Percentiles rank a stretch among this genome's conserved stretches.
These are phyloP conservation scores for Lithobates sylvaticus DNA, from an alignment of 2,797 vertebrate species.

Conservation along the genomic window DNA sequence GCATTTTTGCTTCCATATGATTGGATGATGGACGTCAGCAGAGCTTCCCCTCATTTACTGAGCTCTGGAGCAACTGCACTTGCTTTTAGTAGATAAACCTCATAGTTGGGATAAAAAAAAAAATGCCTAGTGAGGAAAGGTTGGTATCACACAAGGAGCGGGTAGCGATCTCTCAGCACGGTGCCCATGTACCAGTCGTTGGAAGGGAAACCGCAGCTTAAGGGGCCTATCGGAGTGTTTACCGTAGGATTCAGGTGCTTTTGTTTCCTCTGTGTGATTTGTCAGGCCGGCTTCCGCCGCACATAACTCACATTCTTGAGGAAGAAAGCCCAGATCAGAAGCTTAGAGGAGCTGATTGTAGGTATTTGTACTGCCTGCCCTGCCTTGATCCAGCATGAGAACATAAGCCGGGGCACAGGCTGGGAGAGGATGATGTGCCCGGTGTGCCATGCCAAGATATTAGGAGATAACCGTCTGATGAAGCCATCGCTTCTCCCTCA, in stretches of 20 bases:
- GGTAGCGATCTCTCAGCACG: not conserved
- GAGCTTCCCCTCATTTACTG: too few species aligned
- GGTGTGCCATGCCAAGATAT: constrained; percentile 23
- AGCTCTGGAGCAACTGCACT: too few species aligned
- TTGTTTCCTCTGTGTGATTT: constrained; percentile 70
- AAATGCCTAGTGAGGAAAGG: too few species aligned
- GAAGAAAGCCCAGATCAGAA: constrained; percentile 63
- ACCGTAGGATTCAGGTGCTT: constrained; percentile 75
- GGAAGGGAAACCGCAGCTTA: constrained; percentile 71
- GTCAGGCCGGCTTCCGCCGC: constrained; percentile 64
- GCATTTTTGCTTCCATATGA: too few species aligned
- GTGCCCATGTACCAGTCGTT: constrained; percentile 7
- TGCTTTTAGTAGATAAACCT: too few species aligned
- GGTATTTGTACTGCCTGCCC: constrained; percentile 71
- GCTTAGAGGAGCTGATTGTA: constrained; percentile 68
- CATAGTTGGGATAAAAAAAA: too few species aligned
- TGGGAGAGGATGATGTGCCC: constrained; percentile 44
- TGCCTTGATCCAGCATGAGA: constrained; percentile 70
- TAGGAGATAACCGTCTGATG: constrained; percentile 32
- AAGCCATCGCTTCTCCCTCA: not conserved
- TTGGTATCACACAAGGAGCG: not conserved
- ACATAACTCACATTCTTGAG: constrained; percentile 75
- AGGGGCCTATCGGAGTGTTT: constrained; percentile 72
- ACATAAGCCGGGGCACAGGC: constrained; percentile 42
- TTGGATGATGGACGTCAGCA: too few species aligned